Conservation (phyloP, 64 coral and sea anemone genomes). For the Hydrozoanthus tunicans region DNA sequence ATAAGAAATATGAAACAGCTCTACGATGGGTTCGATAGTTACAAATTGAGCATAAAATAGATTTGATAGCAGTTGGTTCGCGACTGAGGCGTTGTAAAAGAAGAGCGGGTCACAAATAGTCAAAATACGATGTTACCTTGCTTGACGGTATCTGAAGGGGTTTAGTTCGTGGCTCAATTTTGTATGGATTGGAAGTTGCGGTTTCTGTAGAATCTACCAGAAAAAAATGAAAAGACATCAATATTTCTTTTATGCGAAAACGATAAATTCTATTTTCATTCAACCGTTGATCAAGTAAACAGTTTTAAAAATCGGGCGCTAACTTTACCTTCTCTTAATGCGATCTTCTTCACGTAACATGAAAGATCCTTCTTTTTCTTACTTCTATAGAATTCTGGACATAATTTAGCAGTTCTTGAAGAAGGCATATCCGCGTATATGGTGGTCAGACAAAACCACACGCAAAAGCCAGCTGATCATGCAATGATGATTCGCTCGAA, state of each 20-base stretch:
- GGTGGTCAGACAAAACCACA: constrained; percentile 23
- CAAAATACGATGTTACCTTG: constrained; percentile 3
- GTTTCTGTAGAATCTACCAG: background rate
- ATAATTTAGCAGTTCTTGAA: constrained; percentile 41
- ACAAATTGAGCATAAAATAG: constrained; percentile 6
- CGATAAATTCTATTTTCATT: constrained; percentile 22
- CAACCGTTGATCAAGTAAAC: constrained; percentile 56
- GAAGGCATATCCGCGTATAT: constrained; percentile 41
- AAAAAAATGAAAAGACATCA: background rate
- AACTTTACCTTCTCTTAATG: constrained; percentile 27
- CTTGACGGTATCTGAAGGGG: background rate
- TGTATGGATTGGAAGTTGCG: background rate
- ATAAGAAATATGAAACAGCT: background rate
- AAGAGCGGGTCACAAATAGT: no score
- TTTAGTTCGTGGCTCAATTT: constrained; percentile 16
- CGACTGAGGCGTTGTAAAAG: no score
- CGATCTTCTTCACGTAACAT: constrained; percentile 1
- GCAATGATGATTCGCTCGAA: constrained; percentile 57
- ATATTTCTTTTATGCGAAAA: background rate
- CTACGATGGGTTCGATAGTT: background rate
- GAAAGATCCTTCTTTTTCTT: constrained; percentile 19
- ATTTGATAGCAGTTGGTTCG: no score
- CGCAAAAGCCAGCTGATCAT: constrained; percentile 62
- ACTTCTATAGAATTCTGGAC: constrained; percentile 48
- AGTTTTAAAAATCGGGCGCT: background rate